A percentile compares a stretch with the other conserved stretches of the same genome.
Conservation (phyloP, 2,797 vertebrate genomes). For the Phalloptychus januarius region DNA sequence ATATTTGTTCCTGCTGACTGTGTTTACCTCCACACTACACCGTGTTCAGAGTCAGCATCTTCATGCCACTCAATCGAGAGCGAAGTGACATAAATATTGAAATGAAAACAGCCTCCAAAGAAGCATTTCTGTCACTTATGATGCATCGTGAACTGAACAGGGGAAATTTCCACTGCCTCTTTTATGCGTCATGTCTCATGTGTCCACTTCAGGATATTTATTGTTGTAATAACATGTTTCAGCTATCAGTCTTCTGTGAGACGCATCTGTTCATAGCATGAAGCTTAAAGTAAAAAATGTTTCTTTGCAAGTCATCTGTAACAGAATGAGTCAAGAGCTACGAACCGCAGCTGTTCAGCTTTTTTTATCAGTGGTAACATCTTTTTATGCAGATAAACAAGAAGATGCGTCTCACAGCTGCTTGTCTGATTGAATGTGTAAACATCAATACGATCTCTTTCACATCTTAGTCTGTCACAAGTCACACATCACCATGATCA, state of each 20-base stretch:
- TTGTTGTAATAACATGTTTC: neutral
- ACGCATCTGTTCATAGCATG: neutral
- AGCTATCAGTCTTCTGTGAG: neutral
- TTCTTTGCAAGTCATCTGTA: neutral
- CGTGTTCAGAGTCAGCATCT: neutral
- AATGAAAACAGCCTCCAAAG: neutral
- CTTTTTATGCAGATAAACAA: neutral
- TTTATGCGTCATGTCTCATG: neutral
- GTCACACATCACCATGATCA: neutral
- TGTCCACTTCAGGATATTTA: neutral
- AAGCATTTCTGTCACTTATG: neutral
- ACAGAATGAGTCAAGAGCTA: neutral
- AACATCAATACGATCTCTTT: neutral
- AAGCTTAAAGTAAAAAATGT: neutral
- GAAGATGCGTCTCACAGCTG: neutral
- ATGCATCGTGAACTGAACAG: neutral
- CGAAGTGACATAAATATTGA: neutral
- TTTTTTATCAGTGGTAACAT: neutral
- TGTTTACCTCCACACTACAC: neutral
- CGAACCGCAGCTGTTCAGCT: neutral
- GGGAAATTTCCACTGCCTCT: neutral
- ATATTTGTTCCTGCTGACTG: neutral
- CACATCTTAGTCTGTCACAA: neutral
- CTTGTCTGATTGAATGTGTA: neutral
- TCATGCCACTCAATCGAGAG: neutral